Evolutionary conservation across 1,140 invertebrate genomes (phyloP).

Genomic region (Magallana ariakensis): DNA sequence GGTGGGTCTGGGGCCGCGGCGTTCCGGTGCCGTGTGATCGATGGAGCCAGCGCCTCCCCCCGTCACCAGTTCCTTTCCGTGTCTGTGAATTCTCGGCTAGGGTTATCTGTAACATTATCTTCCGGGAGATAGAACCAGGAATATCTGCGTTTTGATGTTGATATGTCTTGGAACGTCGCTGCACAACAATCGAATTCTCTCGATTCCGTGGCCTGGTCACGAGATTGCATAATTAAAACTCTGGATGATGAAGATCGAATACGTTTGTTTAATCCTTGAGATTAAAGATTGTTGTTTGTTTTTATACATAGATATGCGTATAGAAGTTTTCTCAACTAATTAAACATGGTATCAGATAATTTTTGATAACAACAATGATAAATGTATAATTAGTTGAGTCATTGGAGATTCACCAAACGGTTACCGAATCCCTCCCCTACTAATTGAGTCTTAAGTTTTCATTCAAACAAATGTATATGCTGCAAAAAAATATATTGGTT

Average conservation of each 20-base stretch:
- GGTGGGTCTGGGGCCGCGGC: conserved; percentile 18
- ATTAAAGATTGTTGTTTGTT: too few species aligned
- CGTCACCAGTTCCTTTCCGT: conserved; percentile 18
- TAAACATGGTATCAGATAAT: too few species aligned
- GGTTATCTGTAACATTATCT: conserved; percentile 24
- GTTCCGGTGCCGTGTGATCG: conserved; percentile 17
- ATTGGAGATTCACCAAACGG: too few species aligned
- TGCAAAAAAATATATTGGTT: too few species aligned
- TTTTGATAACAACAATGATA: too few species aligned
- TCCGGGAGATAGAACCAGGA: neutral
- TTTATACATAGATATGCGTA: too few species aligned
- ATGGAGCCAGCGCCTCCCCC: neutral
- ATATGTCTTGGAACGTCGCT: conserved; percentile 7
- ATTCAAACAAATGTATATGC: too few species aligned
- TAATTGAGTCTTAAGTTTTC: too few species aligned
- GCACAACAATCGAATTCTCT: conserved; percentile 23
- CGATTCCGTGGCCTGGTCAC: neutral
- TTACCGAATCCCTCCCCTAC: too few species aligned
- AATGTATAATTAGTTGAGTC: too few species aligned
- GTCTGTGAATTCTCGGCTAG: conserved; percentile 9
- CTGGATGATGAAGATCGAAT: neutral
- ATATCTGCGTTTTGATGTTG: conserved; percentile 8
- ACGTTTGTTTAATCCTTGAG: too few species aligned
- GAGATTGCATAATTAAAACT: neutral
- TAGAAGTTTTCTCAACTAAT: too few species aligned